A percentile compares a stretch with the other conserved stretches of the same genome.
Evolutionary conservation across 37 sponge, comb jelly and placozoan genomes (phyloP).

Genomic region (Eunapius fragilis): DNA sequence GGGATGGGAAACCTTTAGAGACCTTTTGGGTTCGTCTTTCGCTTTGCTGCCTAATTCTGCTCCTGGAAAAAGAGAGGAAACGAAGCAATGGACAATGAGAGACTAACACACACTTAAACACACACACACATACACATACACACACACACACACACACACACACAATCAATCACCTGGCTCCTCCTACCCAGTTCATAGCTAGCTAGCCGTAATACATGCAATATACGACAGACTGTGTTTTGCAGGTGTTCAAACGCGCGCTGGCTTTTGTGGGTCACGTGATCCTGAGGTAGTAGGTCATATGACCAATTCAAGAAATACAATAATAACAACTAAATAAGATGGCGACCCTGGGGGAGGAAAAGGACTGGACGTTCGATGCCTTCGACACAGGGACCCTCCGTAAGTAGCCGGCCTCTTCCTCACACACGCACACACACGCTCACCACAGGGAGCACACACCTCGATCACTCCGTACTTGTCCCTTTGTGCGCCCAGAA

Average conservation of each 20-base stretch:
- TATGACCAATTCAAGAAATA: not conserved
- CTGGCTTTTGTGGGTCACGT: slow-evolving; percentile 6
- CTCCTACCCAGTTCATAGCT: slow-evolving; percentile 86
- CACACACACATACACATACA: no score
- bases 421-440: no score
- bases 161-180: slow-evolving; percentile 47
- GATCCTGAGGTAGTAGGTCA: not conserved
- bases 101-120: no score
- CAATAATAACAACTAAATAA: not conserved
- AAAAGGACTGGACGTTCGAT: slow-evolving; percentile 77
- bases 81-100: no score
- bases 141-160: no score
- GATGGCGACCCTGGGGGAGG: slow-evolving; percentile 47
- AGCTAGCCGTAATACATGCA: no score
- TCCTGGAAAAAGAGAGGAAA: slow-evolving; percentile 62
- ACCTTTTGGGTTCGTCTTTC: slow-evolving; percentile 72
- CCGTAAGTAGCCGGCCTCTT: slow-evolving; percentile 35
- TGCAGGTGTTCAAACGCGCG: not conserved
- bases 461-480: not conserved
- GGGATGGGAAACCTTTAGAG: not conserved
- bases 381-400: slow-evolving; percentile 75
- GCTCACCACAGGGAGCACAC: not conserved
- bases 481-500: slow-evolving; percentile 28
- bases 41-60: slow-evolving; percentile 50
- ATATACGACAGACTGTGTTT: no score